Evolutionary conservation across 2,888 invertebrate genomes (phyloP), one percentile per base, ranked within the genome.

Genomic region (Stenolophus ochropezus): DNA sequence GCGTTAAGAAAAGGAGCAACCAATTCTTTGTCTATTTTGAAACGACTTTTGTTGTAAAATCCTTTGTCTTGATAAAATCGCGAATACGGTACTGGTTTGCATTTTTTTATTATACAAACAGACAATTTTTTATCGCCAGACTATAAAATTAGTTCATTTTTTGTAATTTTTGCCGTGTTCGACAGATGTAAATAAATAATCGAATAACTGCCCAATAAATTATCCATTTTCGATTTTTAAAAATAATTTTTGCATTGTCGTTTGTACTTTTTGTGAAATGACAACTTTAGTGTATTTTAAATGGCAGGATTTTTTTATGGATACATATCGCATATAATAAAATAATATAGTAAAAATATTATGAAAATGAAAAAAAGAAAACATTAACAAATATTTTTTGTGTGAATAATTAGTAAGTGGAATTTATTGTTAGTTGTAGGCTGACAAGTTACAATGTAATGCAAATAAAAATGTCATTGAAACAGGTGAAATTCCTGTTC

Each of bases 41-140:
- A 33, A 11, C 1, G 1, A 42, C 0, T 42, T 11, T 42, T 42
- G 3, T 8, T 2, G 33, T 8, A 42, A 42, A 42, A 6, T 42
- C 25, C 61, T 61, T 61, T 61, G 61, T 61, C 61, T 61, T 25
- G 8, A 2, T 21, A 61, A 61, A 61, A 18, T 56, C 21, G 5
- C 8, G 11, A 56, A 23, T 69, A 69, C 69, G 69, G 69, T 42
- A 69, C 69, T 69, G 69, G 23, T 8, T 6, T 27, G 42, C 18
- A 18, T 69, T 69, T 69, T 69, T 42, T 69, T 69, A 69, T 69
- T 69, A 69, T 69, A 42, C 69, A 69, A 42, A 69, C 69, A 69
- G 69, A 69, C 33, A 18, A 42, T 27, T 69, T 69, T 69, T 69
- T 69, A 47, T 69, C 14, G 61, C 61, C 61, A 61, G 61, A 33